Conservation (phyloP, 1,140 invertebrate genomes). For the Drosophila azteca region DNA sequence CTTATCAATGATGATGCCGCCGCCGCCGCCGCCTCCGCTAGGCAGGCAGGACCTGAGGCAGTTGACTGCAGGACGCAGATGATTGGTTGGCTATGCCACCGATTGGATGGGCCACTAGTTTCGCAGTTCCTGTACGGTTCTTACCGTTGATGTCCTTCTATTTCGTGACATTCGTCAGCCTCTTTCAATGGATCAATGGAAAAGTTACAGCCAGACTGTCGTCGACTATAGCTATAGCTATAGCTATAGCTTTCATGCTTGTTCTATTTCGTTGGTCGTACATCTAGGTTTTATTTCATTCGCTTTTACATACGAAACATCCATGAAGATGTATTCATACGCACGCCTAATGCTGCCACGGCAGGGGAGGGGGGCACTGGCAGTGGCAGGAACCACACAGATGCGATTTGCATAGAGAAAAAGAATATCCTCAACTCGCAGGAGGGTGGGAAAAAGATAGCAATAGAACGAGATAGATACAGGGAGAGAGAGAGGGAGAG, state of each 20-base stretch:
- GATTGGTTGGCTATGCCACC: no score
- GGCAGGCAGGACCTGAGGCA: neutral
- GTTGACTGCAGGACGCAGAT: neutral
- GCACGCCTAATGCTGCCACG: conserved; percentile 53
- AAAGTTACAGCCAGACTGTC: no score
- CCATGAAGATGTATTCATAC: conserved; percentile 67
- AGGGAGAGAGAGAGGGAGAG: neutral
- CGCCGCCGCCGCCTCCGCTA: no score
- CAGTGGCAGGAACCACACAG: conserved; percentile 44
- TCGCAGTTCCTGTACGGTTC: no score
- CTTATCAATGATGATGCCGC: conserved; percentile 21
- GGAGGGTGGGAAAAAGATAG: conserved; percentile 9
- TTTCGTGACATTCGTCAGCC: no score
- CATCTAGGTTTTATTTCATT: conserved; percentile 44
- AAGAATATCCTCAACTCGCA: conserved; percentile 51
- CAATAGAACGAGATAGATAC: neutral
- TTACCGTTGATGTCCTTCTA: no score
- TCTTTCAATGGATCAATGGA: no score
- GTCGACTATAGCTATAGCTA: no score
- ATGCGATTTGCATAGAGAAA: conserved; percentile 74
- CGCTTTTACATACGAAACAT: conserved; percentile 39
- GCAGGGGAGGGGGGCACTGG: conserved; percentile 18
- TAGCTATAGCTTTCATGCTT: conserved; percentile 18
- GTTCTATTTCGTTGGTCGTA: conserved; percentile 58
- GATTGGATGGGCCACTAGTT: no score